Evolutionary conservation across 2,888 invertebrate genomes (phyloP).

Genomic region (Bombylius major): DNA sequence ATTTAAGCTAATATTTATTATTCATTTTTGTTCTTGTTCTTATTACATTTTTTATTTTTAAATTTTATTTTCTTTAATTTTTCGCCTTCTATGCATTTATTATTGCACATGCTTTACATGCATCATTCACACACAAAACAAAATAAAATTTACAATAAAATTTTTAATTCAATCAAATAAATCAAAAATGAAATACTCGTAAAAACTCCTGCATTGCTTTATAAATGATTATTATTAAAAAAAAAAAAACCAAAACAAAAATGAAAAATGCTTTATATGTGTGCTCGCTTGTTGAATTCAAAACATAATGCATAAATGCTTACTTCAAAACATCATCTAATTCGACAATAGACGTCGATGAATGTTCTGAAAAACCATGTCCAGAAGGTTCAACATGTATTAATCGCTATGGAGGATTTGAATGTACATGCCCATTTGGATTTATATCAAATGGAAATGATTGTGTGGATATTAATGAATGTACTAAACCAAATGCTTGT

Average conservation of each 20-base stretch:
- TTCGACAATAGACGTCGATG: slow-evolving; percentile 51
- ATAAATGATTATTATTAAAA: slow-evolving; percentile 7
- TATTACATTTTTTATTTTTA: neutral
- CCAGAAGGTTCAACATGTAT: slow-evolving; percentile 56
- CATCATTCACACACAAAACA: slow-evolving; percentile 1
- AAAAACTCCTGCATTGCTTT: too few relatives aligned
- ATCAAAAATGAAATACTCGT: too few relatives aligned
- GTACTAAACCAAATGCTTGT: slow-evolving; percentile 51
- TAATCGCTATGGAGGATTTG: slow-evolving; percentile 63
- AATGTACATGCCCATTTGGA: slow-evolving; percentile 59
- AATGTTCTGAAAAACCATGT: slow-evolving; percentile 56
- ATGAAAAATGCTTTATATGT: neutral
- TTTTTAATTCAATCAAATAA: too few relatives aligned
- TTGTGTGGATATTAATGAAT: slow-evolving; percentile 56
- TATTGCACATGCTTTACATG: slow-evolving; percentile 4
- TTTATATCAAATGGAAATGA: slow-evolving; percentile 42
- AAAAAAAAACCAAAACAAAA: too few relatives aligned
- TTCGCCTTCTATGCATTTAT: neutral
- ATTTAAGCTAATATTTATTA: neutral
- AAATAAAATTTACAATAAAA: slow-evolving; percentile 4
- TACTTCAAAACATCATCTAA: neutral
- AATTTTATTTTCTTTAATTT: neutral
- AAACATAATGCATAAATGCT: neutral
- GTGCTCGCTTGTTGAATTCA: neutral
- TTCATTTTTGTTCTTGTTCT: neutral